phyloP scores from a whole-genome alignment of 1,140 invertebrate genomes.

The Heliothis subflexa region DNA sequence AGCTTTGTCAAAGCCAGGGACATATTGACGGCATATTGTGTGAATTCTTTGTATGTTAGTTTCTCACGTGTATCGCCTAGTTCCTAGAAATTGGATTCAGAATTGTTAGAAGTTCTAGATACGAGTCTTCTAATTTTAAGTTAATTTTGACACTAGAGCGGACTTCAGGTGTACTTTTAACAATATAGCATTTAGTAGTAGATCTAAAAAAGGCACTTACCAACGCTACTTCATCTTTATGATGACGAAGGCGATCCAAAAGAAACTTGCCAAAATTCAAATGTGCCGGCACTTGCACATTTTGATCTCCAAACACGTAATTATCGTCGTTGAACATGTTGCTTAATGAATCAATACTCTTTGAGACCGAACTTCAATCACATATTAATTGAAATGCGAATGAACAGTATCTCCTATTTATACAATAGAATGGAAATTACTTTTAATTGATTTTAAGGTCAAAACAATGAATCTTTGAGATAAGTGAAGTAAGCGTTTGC shows the following conservation, averaged over 20 bases:
- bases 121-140: not conserved
- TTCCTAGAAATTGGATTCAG: conserved; percentile 56
- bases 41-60: conserved; percentile 65
- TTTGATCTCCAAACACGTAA: conserved; percentile 65
- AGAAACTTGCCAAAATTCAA: conserved; percentile 75
- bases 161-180: not conserved
- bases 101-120: not conserved
- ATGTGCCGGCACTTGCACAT: conserved; percentile 67
- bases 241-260: conserved; percentile 55
- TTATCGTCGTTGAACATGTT: conserved; percentile 50
- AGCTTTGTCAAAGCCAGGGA: conserved; percentile 61
- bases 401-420: not conserved
- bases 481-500: not conserved
- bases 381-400: not conserved
- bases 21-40: conserved; percentile 67
- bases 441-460: not conserved
- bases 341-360: not conserved
- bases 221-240: conserved; percentile 60
- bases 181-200: not conserved
- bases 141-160: not conserved
- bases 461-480: not conserved
- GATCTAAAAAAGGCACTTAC: conserved; percentile 56
- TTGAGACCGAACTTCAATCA: conserved; percentile 29
- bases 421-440: not conserved
- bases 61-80: conserved; percentile 60